phyloP scores from a whole-genome alignment of 2,113 vertebrate species.

The Lampris megalopsis region DNA sequence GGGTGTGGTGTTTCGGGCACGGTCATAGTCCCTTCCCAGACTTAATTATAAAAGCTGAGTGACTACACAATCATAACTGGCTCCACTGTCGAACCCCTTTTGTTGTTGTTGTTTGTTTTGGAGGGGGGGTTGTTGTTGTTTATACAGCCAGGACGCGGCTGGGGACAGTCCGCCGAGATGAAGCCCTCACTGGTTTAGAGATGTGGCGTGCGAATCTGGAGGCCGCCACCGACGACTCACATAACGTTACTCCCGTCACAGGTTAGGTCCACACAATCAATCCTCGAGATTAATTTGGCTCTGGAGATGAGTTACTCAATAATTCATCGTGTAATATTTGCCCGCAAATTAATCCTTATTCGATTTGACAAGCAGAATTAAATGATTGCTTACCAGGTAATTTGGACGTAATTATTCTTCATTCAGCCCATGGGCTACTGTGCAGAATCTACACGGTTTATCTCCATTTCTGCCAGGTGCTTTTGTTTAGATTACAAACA shows the following conservation, averaged over 20 bases:
- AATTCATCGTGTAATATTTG: conserved; percentile 81
- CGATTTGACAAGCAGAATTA: conserved; percentile 76
- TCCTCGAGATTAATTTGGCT: conserved; percentile 78
- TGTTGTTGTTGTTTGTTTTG: too few species aligned
- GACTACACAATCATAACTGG: conserved; percentile 47
- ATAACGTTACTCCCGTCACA: conserved; percentile 64
- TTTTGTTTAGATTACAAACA: conserved; percentile 44
- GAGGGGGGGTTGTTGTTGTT: conserved; percentile 28
- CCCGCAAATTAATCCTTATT: conserved; percentile 80
- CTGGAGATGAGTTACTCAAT: conserved; percentile 78
- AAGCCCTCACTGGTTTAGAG: conserved; percentile 61
- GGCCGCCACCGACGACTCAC: conserved; percentile 53
- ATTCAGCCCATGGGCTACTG: conserved; percentile 56
- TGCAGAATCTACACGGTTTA: conserved; percentile 28
- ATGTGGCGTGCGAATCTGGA: conserved; percentile 43
- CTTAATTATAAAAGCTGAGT: conserved; percentile 70
- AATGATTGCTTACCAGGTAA: conserved; percentile 80
- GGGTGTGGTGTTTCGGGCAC: conserved; percentile 40
- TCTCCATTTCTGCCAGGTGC: conserved; percentile 56
- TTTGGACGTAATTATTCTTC: conserved; percentile 78
- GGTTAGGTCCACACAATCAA: conserved; percentile 76
- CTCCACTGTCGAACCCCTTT: conserved; percentile 43
- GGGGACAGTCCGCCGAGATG: conserved; percentile 58
- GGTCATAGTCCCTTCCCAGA: conserved; percentile 64
- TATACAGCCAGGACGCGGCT: conserved; percentile 54